phyloP scores from a whole-genome alignment of 2,888 invertebrate genomes.

The Andrena minutula region DNA sequence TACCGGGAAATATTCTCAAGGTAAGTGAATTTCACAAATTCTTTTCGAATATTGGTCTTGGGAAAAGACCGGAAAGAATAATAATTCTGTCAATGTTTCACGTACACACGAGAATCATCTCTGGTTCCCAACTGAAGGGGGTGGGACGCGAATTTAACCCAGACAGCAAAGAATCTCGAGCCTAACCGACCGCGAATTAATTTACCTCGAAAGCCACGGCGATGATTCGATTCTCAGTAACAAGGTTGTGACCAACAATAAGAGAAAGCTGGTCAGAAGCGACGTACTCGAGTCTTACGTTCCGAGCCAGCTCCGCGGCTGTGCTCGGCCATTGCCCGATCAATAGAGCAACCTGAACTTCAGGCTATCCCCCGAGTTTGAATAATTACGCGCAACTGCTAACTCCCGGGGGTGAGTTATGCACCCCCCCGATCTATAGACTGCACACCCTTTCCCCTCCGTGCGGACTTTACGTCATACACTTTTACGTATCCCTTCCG shows the following conservation, averaged over 20 bases:
- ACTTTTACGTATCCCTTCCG: conserved; percentile 31
- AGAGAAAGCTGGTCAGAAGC: conserved; percentile 28
- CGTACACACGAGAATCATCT: not conserved
- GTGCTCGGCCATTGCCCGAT: conserved; percentile 53
- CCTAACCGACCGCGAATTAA: conserved; percentile 27
- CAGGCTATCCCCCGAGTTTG: conserved; percentile 60
- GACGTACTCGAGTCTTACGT: conserved; percentile 46
- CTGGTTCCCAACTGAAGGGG: not conserved
- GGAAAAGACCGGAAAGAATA: not conserved
- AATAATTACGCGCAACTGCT: conserved; percentile 68
- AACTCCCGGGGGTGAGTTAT: conserved; percentile 45
- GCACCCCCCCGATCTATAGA: conserved; percentile 46
- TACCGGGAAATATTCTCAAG: not conserved
- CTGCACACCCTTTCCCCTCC: not conserved
- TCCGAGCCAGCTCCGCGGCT: conserved; percentile 11
- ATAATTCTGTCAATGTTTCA: not conserved
- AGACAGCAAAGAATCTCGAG: conserved; percentile 12
- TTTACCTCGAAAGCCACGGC: conserved; percentile 21
- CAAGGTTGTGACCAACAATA: conserved; percentile 27
- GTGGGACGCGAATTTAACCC: not conserved
- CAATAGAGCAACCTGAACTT: conserved; percentile 66
- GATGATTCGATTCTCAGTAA: conserved; percentile 38
- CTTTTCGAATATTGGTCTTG: not conserved
- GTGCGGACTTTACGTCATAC: conserved; percentile 15
- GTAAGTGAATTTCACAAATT: conserved; percentile 26